Conservation (phyloP, 2,113 vertebrate species). For the Caracal caracal region DNA sequence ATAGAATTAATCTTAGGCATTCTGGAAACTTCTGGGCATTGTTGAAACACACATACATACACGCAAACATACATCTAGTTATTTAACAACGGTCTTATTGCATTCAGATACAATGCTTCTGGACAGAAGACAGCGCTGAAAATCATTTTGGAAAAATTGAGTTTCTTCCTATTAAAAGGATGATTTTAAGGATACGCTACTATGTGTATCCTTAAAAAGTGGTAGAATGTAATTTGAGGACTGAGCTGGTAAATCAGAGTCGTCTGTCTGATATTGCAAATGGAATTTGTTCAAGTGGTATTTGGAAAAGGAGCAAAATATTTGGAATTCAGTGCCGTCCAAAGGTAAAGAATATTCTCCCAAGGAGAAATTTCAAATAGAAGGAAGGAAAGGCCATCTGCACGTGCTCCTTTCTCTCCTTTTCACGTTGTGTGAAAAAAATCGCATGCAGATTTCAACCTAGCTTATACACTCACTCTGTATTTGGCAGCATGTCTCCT, state of each 20-base stretch:
- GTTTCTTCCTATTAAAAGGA: neutral
- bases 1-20: neutral
- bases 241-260: neutral
- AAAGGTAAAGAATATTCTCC: neutral
- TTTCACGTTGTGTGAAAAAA: neutral
- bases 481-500: neutral
- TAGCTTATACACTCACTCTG: neutral
- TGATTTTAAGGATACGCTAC: neutral
- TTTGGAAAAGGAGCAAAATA: slow-evolving; percentile 4
- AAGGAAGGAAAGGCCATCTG: neutral
- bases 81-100: neutral
- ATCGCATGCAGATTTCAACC: neutral
- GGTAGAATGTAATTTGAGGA: neutral
- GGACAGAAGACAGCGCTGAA: neutral
- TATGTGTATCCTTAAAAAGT: neutral
- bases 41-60: neutral
- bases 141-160: neutral
- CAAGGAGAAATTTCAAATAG: neutral
- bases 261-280: neutral
- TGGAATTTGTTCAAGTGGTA: slow-evolving; percentile 18
- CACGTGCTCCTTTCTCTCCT: neutral
- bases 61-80: neutral
- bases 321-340: neutral
- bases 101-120: neutral
- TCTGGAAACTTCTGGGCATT: neutral